Conservation (phyloP, 2,113 vertebrate species). For the Callaeas wilsoni region DNA sequence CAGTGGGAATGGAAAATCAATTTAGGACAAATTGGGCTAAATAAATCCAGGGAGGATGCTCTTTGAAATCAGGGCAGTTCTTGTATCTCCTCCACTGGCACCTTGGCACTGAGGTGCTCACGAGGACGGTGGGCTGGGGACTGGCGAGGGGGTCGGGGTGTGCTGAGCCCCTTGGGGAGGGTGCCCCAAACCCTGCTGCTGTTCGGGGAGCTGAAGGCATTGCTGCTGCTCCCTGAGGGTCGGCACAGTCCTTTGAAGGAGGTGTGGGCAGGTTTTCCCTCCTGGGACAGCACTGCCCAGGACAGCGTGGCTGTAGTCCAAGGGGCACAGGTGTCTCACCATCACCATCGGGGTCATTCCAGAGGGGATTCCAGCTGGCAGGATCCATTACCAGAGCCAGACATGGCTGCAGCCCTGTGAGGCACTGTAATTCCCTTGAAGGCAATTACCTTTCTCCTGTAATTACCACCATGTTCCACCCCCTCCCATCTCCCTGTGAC, state of each 20-base stretch:
- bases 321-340: not conserved
- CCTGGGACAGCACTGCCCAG: not conserved
- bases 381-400: not conserved
- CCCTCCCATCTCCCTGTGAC: not conserved
- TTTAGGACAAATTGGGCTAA: not conserved
- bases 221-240: not conserved
- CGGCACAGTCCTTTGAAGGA: not conserved
- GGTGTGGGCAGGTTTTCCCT: not conserved
- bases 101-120: not conserved
- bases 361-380: not conserved
- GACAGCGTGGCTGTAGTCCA: not conserved
- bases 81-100: not conserved
- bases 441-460: not conserved
- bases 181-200: not conserved
- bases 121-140: rapidly evolving
- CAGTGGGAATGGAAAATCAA: not conserved
- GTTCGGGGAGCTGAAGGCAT: not conserved
- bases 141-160: not conserved
- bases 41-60: not conserved
- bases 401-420: rapidly evolving
- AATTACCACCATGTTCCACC: not conserved
- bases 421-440: not conserved
- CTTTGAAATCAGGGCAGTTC: not conserved
- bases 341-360: not conserved
- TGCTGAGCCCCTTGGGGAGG: not conserved